These are phyloP conservation scores for Emydoidea blandingii DNA, from an alignment of 2,797 vertebrate species.

Conservation along the genomic window DNA sequence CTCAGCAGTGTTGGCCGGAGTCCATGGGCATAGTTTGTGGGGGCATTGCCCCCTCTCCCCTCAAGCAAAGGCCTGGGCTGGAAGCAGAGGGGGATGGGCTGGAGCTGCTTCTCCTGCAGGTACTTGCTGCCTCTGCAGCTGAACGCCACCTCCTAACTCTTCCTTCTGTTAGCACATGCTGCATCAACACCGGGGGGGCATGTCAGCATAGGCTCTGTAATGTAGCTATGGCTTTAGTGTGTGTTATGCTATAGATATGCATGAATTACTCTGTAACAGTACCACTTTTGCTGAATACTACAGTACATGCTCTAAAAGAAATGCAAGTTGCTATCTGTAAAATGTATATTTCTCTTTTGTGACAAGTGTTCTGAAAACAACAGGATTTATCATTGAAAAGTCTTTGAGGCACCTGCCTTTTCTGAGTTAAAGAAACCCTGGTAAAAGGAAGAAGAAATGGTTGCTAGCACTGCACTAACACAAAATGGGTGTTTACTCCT, in stretches of 20 bases:
- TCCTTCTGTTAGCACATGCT: neutral
- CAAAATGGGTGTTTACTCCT: rapidly evolving
- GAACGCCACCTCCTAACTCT: neutral
- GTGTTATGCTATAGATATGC: neutral
- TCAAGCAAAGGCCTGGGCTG: too few species aligned
- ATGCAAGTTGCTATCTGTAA: neutral
- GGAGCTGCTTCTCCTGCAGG: too few species aligned
- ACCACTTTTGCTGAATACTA: neutral
- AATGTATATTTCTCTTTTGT: neutral
- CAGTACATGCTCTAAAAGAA: neutral
- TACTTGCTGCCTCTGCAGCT: neutral
- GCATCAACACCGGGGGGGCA: neutral
- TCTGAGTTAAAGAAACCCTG: neutral
- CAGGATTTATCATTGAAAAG: neutral
- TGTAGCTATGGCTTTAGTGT: neutral
- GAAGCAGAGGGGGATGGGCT: too few species aligned
- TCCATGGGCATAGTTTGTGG: too few species aligned
- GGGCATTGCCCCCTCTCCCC: too few species aligned
- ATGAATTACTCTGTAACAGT: neutral
- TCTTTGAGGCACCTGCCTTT: neutral
- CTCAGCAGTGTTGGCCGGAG: too few species aligned
- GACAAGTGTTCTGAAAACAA: neutral
- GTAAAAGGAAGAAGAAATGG: neutral
- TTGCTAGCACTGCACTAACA: neutral
- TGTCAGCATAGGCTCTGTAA: neutral